These are phyloP conservation scores for Leucophora obtusa DNA, from an alignment of 2,888 invertebrate genomes.

Conservation along the genomic window DNA sequence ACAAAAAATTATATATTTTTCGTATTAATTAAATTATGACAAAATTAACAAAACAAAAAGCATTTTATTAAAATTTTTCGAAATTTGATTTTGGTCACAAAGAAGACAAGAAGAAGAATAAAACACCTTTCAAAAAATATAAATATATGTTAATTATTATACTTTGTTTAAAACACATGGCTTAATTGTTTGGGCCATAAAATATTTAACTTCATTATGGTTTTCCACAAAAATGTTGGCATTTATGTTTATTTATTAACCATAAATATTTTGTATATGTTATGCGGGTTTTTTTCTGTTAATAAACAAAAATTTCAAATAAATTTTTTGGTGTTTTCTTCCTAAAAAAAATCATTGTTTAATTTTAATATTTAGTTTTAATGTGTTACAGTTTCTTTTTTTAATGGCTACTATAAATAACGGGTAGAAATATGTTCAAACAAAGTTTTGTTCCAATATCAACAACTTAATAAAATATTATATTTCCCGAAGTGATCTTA, in stretches of 20 bases:
- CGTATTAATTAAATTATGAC: background rate
- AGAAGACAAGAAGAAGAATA: background rate
- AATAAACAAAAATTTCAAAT: background rate
- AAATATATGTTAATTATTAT: constrained; percentile 9
- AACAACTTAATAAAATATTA: constrained; percentile 7
- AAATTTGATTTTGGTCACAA: background rate
- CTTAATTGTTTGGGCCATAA: background rate
- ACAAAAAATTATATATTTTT: constrained; percentile 14
- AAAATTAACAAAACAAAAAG: constrained; percentile 22
- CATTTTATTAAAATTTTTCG: constrained; percentile 5
- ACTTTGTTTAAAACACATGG: background rate
- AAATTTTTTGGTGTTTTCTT: background rate
- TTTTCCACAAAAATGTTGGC: background rate
- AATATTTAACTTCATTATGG: background rate
- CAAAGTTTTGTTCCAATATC: background rate
- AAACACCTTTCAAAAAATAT: background rate
- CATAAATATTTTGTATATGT: constrained; percentile 24
- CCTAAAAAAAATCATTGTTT: background rate
- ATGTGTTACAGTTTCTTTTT: constrained; percentile 35
- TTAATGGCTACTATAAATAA: constrained; percentile 24
- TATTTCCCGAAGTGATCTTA: constrained; percentile 3
- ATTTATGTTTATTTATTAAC: constrained; percentile 46
- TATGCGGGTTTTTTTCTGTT: background rate
- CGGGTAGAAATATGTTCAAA: background rate
- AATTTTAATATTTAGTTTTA: background rate